Evolutionary conservation across 1,140 invertebrate genomes (phyloP), one percentile per base, ranked within the genome.

Genomic region (Periplaneta americana): DNA sequence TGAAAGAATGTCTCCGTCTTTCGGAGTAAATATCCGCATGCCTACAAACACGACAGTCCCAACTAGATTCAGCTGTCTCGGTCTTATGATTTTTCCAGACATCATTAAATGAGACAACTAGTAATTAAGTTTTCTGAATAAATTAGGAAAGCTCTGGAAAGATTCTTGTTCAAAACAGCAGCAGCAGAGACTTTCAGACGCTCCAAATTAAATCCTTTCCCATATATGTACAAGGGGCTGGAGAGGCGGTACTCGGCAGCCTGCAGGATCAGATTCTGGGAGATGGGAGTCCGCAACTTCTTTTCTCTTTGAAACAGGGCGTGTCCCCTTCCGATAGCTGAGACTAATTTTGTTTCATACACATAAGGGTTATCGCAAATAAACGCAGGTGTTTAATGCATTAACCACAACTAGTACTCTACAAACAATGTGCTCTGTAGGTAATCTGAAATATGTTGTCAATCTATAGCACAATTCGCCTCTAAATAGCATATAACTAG

Each of bases 41-140:
- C 48, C 48, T 28, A 66, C 48, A 66, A 66, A 28, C 11, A 66
- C 22, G 48, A 66, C 48, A 66, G 48, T n/a, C 28, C 48, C 11
- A 28, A 1, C 28, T 66, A 66, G 48, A 28, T n/a, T 66, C 48
- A n/a, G 48, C 48, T 66, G 48, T 66, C 28, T 66, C 48, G 28
- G 22, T 11, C 48, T 66, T 66, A 66, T 66, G 22, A 28, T 28
- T 66, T 66, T 28, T 66, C 34, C 28, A 78, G 35, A 78, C 76
- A 78, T 37, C 76, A 34, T 78, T 36, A 78, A 78, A 78, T 33
- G 18, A 34, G 76, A 78, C 76, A 78, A 78, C 76, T 78, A 34
- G 76, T 28, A 78, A 78, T 78, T 78, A 78, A 78, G 35, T 78
- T 78, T 78, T 78, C 76, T 34, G 76, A 78, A 78, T 78, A 78